Evolutionary conservation across 1,140 invertebrate genomes (phyloP).

Genomic region (Hypsibius dujardini): DNA sequence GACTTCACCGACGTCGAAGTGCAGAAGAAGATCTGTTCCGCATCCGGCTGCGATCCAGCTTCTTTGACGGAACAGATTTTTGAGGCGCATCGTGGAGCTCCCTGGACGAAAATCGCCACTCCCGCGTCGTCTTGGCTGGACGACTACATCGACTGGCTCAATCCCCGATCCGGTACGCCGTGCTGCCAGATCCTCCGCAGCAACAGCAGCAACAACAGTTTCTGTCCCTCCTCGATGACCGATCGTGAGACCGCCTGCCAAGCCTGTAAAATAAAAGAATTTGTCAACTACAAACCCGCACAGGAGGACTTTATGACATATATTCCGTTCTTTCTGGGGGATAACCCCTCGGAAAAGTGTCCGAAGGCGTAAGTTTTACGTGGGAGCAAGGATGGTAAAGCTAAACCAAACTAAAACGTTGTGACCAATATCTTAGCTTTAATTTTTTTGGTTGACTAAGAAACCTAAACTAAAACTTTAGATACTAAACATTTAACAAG

Average conservation of each 20-base stretch:
- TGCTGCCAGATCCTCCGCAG: conserved; percentile 26
- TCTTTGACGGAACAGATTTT: conserved; percentile 70
- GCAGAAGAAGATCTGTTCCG: conserved; percentile 60
- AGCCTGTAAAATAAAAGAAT: conserved; percentile 22
- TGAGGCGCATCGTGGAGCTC: conserved; percentile 45
- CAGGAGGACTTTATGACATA: conserved; percentile 49
- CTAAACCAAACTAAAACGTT: too few species aligned
- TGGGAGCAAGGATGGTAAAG: too few species aligned
- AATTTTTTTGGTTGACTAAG: too few species aligned
- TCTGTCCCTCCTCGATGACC: not conserved
- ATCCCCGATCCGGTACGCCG: conserved; percentile 28
- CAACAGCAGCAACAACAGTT: conserved; percentile 27
- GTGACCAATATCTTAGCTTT: too few species aligned
- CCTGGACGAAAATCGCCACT: conserved; percentile 55
- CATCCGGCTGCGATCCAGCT: conserved; percentile 43
- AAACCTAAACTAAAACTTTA: too few species aligned
- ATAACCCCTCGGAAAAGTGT: conserved; percentile 56
- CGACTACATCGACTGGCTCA: conserved; percentile 69
- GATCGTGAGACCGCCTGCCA: conserved; percentile 17
- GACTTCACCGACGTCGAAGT: conserved; percentile 46
- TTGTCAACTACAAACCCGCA: conserved; percentile 31
- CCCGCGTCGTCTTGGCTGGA: conserved; percentile 72
- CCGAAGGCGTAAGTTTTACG: conserved; percentile 54
- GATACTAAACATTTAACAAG: too few species aligned
- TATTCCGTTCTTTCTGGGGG: conserved; percentile 57